A percentile compares a stretch with the other conserved stretches of the same genome.
Conservation (phyloP, 92 coral and sea anemone species). For the Epizoanthus scotinus region DNA sequence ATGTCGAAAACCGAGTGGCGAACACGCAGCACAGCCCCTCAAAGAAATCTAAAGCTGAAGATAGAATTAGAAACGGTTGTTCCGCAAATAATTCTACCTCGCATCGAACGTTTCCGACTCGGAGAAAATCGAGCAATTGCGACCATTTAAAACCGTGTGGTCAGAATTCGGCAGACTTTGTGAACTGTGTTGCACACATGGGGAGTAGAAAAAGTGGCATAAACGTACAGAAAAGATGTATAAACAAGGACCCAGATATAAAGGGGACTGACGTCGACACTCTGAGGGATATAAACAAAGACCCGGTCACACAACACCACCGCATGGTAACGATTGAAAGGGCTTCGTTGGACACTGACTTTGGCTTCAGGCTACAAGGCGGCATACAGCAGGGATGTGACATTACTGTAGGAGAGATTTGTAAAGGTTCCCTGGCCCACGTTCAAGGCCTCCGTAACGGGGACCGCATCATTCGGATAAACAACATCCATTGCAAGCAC, state of each 20-base stretch:
- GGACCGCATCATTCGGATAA: conserved; percentile 53
- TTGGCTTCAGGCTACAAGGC: conserved; percentile 64
- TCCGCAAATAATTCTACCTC: background rate
- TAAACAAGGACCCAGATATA: background rate
- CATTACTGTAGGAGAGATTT: conserved; percentile 53
- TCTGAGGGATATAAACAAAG: background rate
- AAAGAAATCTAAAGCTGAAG: conserved; percentile 46
- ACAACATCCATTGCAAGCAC: conserved; percentile 47
- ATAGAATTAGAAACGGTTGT: background rate
- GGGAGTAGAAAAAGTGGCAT: background rate
- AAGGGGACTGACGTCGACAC: background rate
- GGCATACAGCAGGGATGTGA: conserved; percentile 43
- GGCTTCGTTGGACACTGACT: conserved; percentile 38
- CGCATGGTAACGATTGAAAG: conserved; percentile 54
- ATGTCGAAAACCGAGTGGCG: conserved; percentile 20
- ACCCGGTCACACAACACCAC: background rate
- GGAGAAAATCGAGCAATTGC: conserved; percentile 7
- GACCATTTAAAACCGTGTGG: background rate
- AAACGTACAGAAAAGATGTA: background rate
- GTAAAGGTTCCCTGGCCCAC: conserved; percentile 58
- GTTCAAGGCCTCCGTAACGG: conserved; percentile 53
- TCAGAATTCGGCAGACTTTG: too few species aligned
- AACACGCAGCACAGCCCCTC: conserved; percentile 54
- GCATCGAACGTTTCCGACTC: background rate
- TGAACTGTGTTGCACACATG: too few species aligned